These are phyloP conservation scores for Drosophila kanekoi DNA, from an alignment of 2,888 invertebrate genomes.

Conservation along the genomic window DNA sequence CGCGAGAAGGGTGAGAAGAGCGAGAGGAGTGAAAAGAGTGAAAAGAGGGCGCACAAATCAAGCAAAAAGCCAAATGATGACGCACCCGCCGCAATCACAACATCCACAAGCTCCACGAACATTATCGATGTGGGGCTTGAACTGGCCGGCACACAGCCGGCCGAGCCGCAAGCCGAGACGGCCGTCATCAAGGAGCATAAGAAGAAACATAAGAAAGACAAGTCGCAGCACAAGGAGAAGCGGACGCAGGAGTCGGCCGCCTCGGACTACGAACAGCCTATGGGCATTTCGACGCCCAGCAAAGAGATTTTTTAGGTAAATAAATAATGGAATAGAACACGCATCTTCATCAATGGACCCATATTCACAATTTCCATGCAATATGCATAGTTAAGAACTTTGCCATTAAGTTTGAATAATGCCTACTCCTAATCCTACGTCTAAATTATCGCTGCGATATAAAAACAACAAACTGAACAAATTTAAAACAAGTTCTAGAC, in stretches of 20 bases:
- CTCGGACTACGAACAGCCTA: slow-evolving; percentile 93
- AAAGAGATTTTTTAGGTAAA: slow-evolving; percentile 90
- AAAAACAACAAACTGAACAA: slow-evolving; percentile 63
- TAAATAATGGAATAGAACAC: slow-evolving; percentile 21
- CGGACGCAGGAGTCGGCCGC: slow-evolving; percentile 72
- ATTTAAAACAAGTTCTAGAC: slow-evolving; percentile 11
- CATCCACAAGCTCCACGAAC: slow-evolving; percentile 16
- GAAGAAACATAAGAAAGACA: slow-evolving; percentile 83
- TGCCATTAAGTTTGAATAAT: slow-evolving; percentile 39
- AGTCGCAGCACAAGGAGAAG: slow-evolving; percentile 70
- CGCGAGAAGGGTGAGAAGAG: slow-evolving; percentile 63
- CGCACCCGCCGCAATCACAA: neutral
- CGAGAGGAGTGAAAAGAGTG: slow-evolving; percentile 71
- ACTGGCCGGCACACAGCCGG: neutral
- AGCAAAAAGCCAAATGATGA: slow-evolving; percentile 22
- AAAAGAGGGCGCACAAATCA: slow-evolving; percentile 81
- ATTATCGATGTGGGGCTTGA: slow-evolving; percentile 49
- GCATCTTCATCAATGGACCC: slow-evolving; percentile 19
- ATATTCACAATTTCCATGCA: slow-evolving; percentile 27
- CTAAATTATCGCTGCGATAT: slow-evolving; percentile 74
- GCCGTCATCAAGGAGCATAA: slow-evolving; percentile 81
- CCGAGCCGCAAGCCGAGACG: slow-evolving; percentile 1
- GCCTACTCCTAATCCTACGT: slow-evolving; percentile 34
- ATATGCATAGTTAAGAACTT: slow-evolving; percentile 35
- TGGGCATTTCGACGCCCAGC: slow-evolving; percentile 96